Base-by-base conservation (phyloP, 2,797 vertebrate species). In the Pogonophryne albipinna region DNA sequence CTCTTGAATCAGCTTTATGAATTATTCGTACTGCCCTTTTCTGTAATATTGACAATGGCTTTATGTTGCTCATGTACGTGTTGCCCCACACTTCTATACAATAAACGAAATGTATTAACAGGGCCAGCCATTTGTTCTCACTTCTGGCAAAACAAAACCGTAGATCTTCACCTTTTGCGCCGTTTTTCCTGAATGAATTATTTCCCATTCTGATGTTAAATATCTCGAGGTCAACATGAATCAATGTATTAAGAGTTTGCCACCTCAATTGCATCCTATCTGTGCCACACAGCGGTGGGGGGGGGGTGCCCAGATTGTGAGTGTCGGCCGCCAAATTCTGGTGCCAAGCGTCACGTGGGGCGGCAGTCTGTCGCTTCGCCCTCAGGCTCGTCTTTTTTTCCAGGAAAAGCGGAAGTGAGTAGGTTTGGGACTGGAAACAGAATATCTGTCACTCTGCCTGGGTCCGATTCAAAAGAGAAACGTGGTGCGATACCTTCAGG, bases 341-440 rank as follows among this genome's bases (percentile, higher is more conserved):
- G 66, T 41, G 87, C 81, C 89, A 93, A 83, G 87, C 64, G 8
- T 89, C 92, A 90, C 76, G 76, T 84, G 71, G 87, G 82, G 90
- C 44, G 3, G 63, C 90, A 85, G 92, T 93, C 93, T 95, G 94
- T 92, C 79, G 47, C 85, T 38, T 91, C 78, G 55, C 71, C 84
- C 89, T 84, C n/a, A 8, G 79, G 79, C 84, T 82, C 6, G 7
- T 27, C 12, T 82, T 65, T 81, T 65, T 71, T 67, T 64, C 23
- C 46, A 23, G 76, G 64, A 71, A 8, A 79, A 78, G 77, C 12
- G 56, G 72, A 85, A 79, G 75, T 38, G 2, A 77, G 77, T 17
- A 65, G 74, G 70, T 47, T 76, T 51, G 68, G 49, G 65, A 59
- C 45, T 74, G 42, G 47, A 60, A 66, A 69, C 45, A 64, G 31